These are phyloP conservation scores for Keiferia lycopersicella DNA, from an alignment of 2,888 invertebrate genomes.

Conservation along the genomic window DNA sequence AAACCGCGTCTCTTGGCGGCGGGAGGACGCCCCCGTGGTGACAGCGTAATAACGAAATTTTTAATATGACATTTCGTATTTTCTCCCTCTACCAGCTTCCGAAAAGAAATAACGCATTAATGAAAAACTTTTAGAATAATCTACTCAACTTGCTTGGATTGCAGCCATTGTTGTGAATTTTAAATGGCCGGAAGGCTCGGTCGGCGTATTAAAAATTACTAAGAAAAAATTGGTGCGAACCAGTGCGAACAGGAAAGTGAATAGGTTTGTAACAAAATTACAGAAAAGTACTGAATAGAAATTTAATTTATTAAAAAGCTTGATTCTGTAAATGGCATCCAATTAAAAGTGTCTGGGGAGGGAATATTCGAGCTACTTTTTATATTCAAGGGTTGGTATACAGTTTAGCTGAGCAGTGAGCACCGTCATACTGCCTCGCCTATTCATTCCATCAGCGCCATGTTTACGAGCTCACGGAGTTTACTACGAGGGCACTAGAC, in stretches of 20 bases:
- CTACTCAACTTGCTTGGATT: slow-evolving; percentile 53
- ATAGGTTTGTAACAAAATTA: slow-evolving; percentile 40
- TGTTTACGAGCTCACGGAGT: slow-evolving; percentile 65
- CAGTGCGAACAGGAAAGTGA: slow-evolving; percentile 37
- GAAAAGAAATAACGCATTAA: slow-evolving; percentile 52
- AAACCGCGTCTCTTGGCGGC: slow-evolving; percentile 50
- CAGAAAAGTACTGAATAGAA: slow-evolving; percentile 41
- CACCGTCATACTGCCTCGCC: slow-evolving; percentile 29
- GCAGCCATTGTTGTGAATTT: slow-evolving; percentile 54
- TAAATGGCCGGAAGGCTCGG: slow-evolving; percentile 35
- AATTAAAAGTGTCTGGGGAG: slow-evolving; percentile 58
- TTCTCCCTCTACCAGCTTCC: slow-evolving; percentile 42
- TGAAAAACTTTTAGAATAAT: slow-evolving; percentile 50
- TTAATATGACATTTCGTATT: slow-evolving; percentile 65
- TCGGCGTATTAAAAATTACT: slow-evolving; percentile 41
- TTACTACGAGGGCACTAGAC: slow-evolving; percentile 63
- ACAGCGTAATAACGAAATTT: slow-evolving; percentile 66
- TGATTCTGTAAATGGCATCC: slow-evolving; percentile 49
- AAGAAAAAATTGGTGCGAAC: slow-evolving; percentile 37
- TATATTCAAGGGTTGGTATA: slow-evolving; percentile 48
- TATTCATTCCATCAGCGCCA: slow-evolving; percentile 54
- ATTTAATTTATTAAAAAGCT: slow-evolving; percentile 39
- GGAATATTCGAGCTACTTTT: slow-evolving; percentile 45
- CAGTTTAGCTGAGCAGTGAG: slow-evolving; percentile 41
- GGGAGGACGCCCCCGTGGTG: slow-evolving; percentile 34